Base-by-base conservation (phyloP, 2,113 vertebrate genomes). In the Castor canadensis region DNA sequence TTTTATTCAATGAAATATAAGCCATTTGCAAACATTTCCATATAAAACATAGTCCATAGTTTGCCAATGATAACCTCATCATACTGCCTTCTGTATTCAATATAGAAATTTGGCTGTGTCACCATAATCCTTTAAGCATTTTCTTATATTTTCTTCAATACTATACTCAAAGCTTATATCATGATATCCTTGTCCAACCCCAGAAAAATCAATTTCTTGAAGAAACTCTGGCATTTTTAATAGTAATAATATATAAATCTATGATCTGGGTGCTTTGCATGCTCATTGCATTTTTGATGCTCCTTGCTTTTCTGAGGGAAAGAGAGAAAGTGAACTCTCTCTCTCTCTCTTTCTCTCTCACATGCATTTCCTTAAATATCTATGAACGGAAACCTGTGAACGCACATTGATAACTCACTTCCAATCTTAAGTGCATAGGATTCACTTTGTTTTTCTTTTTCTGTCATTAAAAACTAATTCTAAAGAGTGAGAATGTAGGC, bases 191-290 rank as follows among this genome's bases (percentile, higher is more conserved):
- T 43, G 3, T 38, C 1, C 12, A 2, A 35, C 3, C 10, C 5
- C 20, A 47, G 6, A 15, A 58, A 69, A 9, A 76, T 24, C 0
- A 35, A 35, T 52, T 52, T 79, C 30, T 62, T 40, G 26, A 58
- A 32, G 20, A 7, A 49, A 40, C 0, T 2, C 5, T 94, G 19
- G 43, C n/a, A n/a, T 75, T 75, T 66, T 16, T 79, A 60, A 1
- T 85, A 12, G 32, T 9, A 35, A 1, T 19, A 22, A 2, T 64
- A 20, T 20, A 43, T 88, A 35, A 49, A 52, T 20, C 1, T 19
- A 26, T 30, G 5, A 40, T 32, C 5, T 77, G 8, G 2, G 9
- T 20, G 0, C 2, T 32, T 4, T 30, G 1, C 15, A 1, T 69
- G 32, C 40, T 83, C 9, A 45, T 66, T 56, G 20, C 9, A 4